phyloP scores from a whole-genome alignment of 1,140 invertebrate species.

The Zaprionus gabonicus region DNA sequence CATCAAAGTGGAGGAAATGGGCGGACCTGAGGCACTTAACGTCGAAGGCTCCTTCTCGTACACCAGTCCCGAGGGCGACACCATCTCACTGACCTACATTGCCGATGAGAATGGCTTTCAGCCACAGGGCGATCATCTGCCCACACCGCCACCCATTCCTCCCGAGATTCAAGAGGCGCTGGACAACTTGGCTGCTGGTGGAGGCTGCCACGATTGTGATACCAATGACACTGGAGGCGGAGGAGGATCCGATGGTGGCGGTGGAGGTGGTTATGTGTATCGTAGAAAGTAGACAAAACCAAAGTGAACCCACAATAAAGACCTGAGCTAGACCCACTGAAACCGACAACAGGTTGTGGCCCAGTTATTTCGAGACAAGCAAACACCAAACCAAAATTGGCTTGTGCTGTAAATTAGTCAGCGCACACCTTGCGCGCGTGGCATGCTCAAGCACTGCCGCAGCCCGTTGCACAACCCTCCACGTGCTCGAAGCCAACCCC shows the following conservation, averaged over 20 bases:
- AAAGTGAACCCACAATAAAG: neutral
- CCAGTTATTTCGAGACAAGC: constrained; percentile 68
- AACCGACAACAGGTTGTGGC: constrained; percentile 27
- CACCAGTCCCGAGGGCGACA: constrained; percentile 89
- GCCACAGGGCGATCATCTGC: constrained; percentile 89
- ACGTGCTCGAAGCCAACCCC: neutral
- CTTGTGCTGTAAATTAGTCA: constrained; percentile 35
- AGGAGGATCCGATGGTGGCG: constrained; percentile 28
- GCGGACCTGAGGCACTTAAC: constrained; percentile 86
- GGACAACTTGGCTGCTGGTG: constrained; percentile 90
- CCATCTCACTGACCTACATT: constrained; percentile 90
- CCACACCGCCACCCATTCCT: constrained; percentile 92
- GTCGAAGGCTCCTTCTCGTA: constrained; percentile 90
- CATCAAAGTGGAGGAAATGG: constrained; percentile 88
- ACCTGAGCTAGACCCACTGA: constrained; percentile 1
- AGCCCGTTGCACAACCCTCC: constrained; percentile 12
- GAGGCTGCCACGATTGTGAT: constrained; percentile 85
- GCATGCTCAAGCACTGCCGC: neutral
- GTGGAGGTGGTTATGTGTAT: constrained; percentile 58
- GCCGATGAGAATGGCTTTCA: constrained; percentile 93
- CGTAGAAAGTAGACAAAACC: constrained; percentile 40
- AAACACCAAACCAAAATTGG: constrained; percentile 73
- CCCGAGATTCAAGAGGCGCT: constrained; percentile 92
- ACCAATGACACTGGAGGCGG: constrained; percentile 84
- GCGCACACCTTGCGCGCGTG: constrained; percentile 7